phyloP scores from a whole-genome alignment of 2,797 vertebrate species.

The Chelonia mydas region DNA sequence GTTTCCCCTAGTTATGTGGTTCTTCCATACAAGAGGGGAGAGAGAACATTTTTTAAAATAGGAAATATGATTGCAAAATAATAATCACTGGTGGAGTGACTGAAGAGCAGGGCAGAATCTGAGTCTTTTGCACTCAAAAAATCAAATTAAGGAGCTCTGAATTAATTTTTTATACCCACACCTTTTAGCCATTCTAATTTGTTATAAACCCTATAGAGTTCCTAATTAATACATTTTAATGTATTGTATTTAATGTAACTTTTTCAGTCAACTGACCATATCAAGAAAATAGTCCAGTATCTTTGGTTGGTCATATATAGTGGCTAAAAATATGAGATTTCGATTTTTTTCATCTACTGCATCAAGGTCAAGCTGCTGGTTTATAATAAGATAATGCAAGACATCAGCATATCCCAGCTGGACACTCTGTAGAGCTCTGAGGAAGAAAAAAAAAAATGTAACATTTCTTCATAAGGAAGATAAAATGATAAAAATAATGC shows the following conservation, averaged over 20 bases:
- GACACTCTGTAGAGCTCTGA: neutral
- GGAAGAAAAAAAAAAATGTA: neutral
- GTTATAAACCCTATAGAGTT: neutral
- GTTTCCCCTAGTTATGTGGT: neutral
- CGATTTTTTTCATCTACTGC: conserved; percentile 14
- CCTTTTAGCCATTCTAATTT: neutral
- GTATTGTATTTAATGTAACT: neutral
- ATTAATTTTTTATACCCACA: neutral
- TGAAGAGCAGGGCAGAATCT: neutral
- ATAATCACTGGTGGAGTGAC: neutral
- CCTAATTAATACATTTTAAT: neutral
- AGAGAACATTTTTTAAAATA: neutral
- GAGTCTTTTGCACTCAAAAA: neutral
- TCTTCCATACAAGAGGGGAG: neutral
- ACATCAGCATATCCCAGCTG: neutral
- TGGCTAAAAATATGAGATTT: conserved; percentile 54
- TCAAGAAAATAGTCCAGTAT: conserved; percentile 32
- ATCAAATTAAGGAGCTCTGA: neutral
- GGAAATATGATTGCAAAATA: neutral
- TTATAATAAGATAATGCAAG: conserved; percentile 41
- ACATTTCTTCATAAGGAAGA: neutral
- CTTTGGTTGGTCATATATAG: conserved; percentile 36
- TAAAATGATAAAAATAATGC: neutral
- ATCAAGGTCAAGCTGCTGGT: conserved; percentile 16
- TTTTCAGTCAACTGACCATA: conserved; percentile 27